phyloP scores from a whole-genome alignment of 1,140 invertebrate genomes.

The Drosophila kohkoa region DNA sequence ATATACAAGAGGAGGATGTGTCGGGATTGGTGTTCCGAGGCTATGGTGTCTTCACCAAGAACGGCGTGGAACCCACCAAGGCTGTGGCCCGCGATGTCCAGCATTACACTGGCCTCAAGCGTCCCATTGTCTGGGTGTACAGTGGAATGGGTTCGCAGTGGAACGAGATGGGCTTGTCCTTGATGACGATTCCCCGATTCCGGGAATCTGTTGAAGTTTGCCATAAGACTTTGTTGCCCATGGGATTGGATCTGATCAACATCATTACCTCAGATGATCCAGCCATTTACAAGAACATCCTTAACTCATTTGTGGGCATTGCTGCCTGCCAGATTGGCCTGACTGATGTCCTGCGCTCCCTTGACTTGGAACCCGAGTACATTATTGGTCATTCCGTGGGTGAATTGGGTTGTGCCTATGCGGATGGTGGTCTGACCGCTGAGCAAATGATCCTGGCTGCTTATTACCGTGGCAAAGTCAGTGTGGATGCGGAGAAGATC shows the following conservation, averaged over 20 bases:
- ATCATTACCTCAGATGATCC: conserved; percentile 92
- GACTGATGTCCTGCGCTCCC: conserved; percentile 89
- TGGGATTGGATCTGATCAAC: conserved; percentile 91
- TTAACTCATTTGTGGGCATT: conserved; percentile 96
- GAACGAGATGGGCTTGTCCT: conserved; percentile 91
- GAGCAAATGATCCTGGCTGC: conserved; percentile 93
- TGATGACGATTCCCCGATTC: conserved; percentile 90
- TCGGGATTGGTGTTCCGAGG: conserved; percentile 87
- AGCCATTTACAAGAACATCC: conserved; percentile 91
- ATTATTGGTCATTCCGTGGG: conserved; percentile 96
- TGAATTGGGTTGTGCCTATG: conserved; percentile 95
- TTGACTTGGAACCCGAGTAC: conserved; percentile 92
- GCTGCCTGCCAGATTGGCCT: conserved; percentile 95
- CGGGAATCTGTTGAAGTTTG: conserved; percentile 90
- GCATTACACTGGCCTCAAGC: conserved; percentile 87
- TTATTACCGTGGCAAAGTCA: conserved; percentile 94
- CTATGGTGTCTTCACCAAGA: conserved; percentile 86
- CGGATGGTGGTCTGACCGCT: conserved; percentile 93
- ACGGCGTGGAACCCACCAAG: conserved; percentile 85
- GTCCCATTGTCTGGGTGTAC: conserved; percentile 94
- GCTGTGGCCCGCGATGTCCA: conserved; percentile 85
- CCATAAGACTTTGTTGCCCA: conserved; percentile 89
- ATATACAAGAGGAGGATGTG: conserved; percentile 86
- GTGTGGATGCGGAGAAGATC: conserved; percentile 91
- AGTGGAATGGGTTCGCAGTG: conserved; percentile 97